Conservation (phyloP, 2,113 vertebrate genomes). For the Phaethornis superciliosus region DNA sequence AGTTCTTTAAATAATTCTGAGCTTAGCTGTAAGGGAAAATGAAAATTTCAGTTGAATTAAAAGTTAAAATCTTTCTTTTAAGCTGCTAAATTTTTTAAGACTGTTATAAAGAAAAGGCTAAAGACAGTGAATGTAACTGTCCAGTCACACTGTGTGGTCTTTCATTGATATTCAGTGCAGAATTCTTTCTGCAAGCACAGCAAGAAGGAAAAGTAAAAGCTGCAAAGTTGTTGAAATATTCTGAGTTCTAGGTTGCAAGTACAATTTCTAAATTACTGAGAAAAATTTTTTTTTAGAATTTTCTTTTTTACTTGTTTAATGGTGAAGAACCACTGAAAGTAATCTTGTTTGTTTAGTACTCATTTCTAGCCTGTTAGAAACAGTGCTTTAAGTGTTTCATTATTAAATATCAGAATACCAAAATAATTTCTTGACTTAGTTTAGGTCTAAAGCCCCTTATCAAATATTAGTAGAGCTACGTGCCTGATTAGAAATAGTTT, state of each 20-base stretch:
- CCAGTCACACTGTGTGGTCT: neutral
- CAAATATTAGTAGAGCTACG: neutral
- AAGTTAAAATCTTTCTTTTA: neutral
- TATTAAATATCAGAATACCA: neutral
- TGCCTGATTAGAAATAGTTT: neutral
- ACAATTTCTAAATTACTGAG: neutral
- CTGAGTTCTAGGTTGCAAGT: neutral
- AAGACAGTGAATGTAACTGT: neutral
- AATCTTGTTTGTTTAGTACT: neutral
- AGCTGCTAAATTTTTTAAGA: neutral
- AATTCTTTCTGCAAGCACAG: rapidly evolving
- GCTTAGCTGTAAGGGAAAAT: rapidly evolving
- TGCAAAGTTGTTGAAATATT: neutral
- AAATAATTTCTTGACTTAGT: neutral
- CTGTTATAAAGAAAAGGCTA: neutral
- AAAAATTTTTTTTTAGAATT: neutral
- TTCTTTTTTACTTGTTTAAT: neutral
- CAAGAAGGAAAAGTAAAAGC: neutral
- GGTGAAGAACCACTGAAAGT: rapidly evolving
- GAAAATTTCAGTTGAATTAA: neutral
- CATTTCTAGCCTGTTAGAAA: neutral
- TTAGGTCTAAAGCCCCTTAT: neutral
- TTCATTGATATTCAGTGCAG: rapidly evolving
- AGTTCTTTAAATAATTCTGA: neutral
- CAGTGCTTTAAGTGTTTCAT: neutral